Base-by-base conservation (phyloP, 2,888 invertebrate genomes). In the Leptinotarsa tumamoca region DNA sequence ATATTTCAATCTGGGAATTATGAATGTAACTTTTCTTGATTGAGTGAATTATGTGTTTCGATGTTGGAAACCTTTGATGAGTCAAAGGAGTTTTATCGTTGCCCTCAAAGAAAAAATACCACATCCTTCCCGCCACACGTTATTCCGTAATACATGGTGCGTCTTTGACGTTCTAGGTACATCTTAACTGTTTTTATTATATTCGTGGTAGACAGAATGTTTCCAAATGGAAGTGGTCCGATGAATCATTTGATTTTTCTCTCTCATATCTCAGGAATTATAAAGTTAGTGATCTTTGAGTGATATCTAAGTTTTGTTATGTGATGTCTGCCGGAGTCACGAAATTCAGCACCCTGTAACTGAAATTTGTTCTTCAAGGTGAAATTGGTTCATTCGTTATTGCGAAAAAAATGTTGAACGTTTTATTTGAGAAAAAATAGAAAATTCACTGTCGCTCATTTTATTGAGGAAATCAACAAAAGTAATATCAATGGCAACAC, bases 111-210 rank as follows among this genome's bases (percentile, higher is more conserved):
- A 58, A 58, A 23, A 58, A 23, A 4, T 13, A 23, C 58, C 58
- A 58, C 58, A 58, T 58, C 58, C 58, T 58, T 58, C 58, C 58
- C 14, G 58, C 58, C 15, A 4, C 4, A 58, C 23, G 58, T 58
- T 58, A 10, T 23, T 58, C 14, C 23, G 58, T 14, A 58, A 58
- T 58, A 58, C 27, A 21, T 58, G 23, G 14, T 23, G 58, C 23
- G 58, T 58, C 14, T 58, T 58, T 15, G 21, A 23, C 14, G 4
- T 58, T 58, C 23, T 15, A 15, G 23, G 23, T 58, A 58, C 23
- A 23, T 17, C 15, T 13, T 2, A 58, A 21, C 1, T 21, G 14
- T 14, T 23, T 58, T 58, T 18, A 21, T 58, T 58, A 15, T 15
- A 23, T 58, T 10, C 58, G 21, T 23, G 4, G 58, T 58, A 23